Conservation (phyloP, 2,113 vertebrate species). For the Myanophis thanlyinensis region DNA sequence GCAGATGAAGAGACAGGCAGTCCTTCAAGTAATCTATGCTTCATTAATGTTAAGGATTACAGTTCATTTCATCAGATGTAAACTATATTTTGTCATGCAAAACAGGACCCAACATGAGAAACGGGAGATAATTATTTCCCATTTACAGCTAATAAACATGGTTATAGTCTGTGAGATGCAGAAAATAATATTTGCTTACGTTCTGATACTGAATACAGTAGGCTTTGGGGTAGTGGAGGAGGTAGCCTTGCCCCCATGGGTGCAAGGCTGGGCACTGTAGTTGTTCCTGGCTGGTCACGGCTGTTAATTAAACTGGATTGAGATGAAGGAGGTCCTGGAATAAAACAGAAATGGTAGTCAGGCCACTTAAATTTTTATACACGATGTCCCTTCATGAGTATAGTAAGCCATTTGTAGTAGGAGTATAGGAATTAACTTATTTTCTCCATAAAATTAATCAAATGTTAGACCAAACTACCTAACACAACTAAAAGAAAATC, state of each 20-base stretch:
- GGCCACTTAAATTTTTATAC: background rate
- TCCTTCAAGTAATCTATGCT: background rate
- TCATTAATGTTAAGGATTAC: background rate
- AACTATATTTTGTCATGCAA: background rate
- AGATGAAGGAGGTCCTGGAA: slow-evolving; percentile 86
- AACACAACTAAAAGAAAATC: background rate
- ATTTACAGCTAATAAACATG: background rate
- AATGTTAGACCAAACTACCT: background rate
- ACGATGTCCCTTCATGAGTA: background rate
- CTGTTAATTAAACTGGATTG: slow-evolving; percentile 84
- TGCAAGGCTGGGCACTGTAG: slow-evolving; percentile 84
- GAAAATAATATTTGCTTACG: slow-evolving; percentile 79
- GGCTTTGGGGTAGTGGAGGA: slow-evolving; percentile 85
- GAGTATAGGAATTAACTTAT: background rate
- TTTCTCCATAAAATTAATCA: background rate
- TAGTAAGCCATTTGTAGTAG: background rate
- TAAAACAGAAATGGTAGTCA: slow-evolving; percentile 45
- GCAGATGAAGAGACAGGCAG: background rate
- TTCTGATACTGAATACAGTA: slow-evolving; percentile 93
- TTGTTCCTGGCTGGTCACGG: slow-evolving; percentile 85
- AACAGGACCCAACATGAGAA: background rate
- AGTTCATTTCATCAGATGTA: background rate
- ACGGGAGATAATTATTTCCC: background rate
- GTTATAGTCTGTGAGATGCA: background rate
- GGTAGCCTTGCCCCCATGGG: slow-evolving; percentile 86